Conservation (phyloP, 2,888 invertebrate genomes). For the Drosophila nr. medialis region DNA sequence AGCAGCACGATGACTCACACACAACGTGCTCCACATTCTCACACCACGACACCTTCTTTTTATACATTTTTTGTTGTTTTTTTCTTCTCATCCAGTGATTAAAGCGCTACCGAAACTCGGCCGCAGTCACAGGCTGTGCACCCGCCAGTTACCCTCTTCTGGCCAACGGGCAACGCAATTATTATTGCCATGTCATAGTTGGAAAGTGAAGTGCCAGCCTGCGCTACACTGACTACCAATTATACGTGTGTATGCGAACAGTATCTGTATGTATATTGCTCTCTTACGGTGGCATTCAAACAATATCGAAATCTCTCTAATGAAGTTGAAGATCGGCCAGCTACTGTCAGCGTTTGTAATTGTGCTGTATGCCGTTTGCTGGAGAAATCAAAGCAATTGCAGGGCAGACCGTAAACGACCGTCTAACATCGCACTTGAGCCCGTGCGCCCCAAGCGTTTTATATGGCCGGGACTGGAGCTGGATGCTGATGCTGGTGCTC, state of each 20-base stretch:
- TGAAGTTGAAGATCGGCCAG: constrained; percentile 83
- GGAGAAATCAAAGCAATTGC: constrained; percentile 58
- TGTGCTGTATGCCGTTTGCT: constrained; percentile 38
- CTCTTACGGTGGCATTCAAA: constrained; percentile 77
- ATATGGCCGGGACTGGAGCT: constrained; percentile 24
- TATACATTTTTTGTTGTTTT: not conserved
- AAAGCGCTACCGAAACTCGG: constrained; percentile 65
- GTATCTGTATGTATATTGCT: constrained; percentile 36
- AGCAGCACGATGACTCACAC: constrained; percentile 53
- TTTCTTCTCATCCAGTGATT: constrained; percentile 38
- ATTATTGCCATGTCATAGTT: constrained; percentile 80
- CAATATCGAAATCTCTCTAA: constrained; percentile 81
- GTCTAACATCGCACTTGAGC: constrained; percentile 55
- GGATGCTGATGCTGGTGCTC: not conserved
- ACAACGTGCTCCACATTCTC: constrained; percentile 49
- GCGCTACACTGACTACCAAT: constrained; percentile 62
- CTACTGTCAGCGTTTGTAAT: constrained; percentile 82
- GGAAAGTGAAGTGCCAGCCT: constrained; percentile 72
- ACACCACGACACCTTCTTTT: constrained; percentile 26
- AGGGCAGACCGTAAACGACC: constrained; percentile 53
- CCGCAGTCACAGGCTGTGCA: constrained; percentile 21
- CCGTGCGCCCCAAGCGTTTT: constrained; percentile 52
- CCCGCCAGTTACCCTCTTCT: constrained; percentile 13
- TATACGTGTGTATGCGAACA: constrained; percentile 41
- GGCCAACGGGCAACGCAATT: constrained; percentile 59